These are phyloP conservation scores for Cathartes aura DNA, from an alignment of 2,113 vertebrate genomes.

Conservation along the genomic window DNA sequence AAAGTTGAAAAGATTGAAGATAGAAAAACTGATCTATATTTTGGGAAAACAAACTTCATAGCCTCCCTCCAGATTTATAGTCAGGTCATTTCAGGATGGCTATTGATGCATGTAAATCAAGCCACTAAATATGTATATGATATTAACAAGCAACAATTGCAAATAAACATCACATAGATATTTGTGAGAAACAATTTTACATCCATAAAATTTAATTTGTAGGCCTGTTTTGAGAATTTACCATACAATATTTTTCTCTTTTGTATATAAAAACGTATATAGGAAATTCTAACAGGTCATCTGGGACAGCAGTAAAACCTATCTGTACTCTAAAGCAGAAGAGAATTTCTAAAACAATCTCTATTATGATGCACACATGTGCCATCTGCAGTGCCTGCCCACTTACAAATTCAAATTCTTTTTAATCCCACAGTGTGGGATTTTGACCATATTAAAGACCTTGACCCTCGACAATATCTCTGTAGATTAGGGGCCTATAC, in stretches of 20 bases:
- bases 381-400: neutral
- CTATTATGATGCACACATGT: neutral
- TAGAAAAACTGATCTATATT: neutral
- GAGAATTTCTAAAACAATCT: neutral
- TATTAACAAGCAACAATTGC: neutral
- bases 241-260: neutral
- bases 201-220: neutral
- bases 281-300: neutral
- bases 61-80: neutral
- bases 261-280: neutral
- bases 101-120: neutral
- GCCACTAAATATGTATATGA: neutral
- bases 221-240: neutral
- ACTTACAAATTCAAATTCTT: neutral
- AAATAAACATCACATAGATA: neutral
- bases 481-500: neutral
- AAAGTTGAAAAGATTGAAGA: neutral
- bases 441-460: neutral
- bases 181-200: neutral
- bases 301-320: neutral
- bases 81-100: neutral
- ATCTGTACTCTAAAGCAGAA: neutral
- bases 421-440: neutral
- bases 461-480: neutral
- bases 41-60: neutral